A percentile compares a stretch with the other conserved stretches of the same genome.
phyloP scores from a whole-genome alignment of 2,113 vertebrate species.

The Notechis scutatus region DNA sequence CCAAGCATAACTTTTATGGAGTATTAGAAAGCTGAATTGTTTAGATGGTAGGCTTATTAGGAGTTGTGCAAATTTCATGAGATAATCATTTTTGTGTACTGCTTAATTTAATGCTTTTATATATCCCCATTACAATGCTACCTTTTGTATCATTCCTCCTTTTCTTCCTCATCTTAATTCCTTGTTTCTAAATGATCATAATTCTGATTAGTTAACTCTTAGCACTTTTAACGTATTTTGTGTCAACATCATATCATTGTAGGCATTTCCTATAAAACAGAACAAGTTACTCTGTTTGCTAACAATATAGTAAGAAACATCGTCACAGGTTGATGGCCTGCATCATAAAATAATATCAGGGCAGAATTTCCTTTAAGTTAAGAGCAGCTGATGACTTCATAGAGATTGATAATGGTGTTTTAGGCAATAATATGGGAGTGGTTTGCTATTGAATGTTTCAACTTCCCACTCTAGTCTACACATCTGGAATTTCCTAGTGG shows the following conservation, averaged over 20 bases:
- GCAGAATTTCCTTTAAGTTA: neutral
- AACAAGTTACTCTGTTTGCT: neutral
- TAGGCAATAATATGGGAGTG: neutral
- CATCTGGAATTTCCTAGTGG: neutral
- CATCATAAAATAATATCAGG: neutral
- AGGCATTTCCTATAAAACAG: neutral
- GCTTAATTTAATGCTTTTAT: conserved; percentile 38
- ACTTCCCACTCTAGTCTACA: neutral
- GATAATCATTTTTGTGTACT: neutral
- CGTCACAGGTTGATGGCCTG: neutral
- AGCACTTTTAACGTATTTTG: neutral
- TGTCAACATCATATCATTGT: neutral
- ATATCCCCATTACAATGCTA: neutral
- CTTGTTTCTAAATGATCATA: neutral
- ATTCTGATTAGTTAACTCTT: neutral
- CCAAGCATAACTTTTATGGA: neutral
- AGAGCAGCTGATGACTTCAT: neutral
- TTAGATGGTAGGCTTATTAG: neutral
- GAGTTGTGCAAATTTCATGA: neutral
- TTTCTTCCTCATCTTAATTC: neutral
- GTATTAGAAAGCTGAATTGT: neutral
- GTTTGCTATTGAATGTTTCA: neutral
- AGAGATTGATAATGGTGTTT: neutral
- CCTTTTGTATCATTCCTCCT: neutral
- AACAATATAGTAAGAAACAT: neutral